A percentile compares a stretch with the other conserved stretches of the same genome.
Evolutionary conservation across 64 coral and sea anemone species (phyloP).

Genomic region (Stichodactyla mertensii): DNA sequence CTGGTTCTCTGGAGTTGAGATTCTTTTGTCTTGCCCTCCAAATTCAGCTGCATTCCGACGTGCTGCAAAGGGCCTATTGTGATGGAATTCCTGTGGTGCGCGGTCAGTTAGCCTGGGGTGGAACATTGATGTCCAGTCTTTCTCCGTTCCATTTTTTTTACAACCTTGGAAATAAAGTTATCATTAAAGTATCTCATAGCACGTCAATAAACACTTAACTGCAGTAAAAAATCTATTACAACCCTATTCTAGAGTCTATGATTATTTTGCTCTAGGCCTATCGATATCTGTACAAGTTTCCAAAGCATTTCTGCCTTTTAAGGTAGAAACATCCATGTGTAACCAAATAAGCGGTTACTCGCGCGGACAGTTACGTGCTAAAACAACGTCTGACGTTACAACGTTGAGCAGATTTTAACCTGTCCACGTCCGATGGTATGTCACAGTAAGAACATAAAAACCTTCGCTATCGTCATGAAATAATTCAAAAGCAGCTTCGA

Average conservation of each 20-base stretch:
- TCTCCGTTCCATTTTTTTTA: not conserved
- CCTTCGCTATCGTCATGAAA: not conserved
- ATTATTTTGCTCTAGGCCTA: not conserved
- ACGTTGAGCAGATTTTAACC: not conserved
- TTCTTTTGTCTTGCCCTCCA: too few species aligned
- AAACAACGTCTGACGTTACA: not conserved
- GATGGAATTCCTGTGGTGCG: not conserved
- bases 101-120: not conserved
- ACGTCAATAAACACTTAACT: not conserved
- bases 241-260: not conserved
- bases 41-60: too few species aligned
- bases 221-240: not conserved
- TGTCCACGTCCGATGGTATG: not conserved
- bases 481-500: not conserved
- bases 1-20: too few species aligned
- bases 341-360: not conserved
- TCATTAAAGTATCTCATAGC: not conserved
- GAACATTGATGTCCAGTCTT: not conserved
- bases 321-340: not conserved
- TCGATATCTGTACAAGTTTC: not conserved
- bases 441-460: not conserved
- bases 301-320: not conserved
- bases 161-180: not conserved
- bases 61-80: too few species aligned
- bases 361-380: not conserved